Percentiles rank a stretch among this genome's conserved stretches.
phyloP scores from a whole-genome alignment of 2,113 vertebrate genomes.

The Cebus imitator region DNA sequence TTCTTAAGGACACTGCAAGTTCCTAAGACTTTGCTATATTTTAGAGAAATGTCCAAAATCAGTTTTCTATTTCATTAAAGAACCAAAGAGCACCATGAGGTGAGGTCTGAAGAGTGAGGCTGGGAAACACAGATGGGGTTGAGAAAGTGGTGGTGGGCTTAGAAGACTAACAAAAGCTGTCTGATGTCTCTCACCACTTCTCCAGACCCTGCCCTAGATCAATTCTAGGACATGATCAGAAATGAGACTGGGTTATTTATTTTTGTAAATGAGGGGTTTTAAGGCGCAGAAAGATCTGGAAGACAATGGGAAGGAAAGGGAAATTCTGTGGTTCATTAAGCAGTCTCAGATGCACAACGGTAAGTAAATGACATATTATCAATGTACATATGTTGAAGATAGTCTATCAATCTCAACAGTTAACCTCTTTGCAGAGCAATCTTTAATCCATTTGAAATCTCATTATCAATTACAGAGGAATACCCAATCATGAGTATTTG shows the following conservation, averaged over 20 bases:
- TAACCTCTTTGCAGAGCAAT: background rate
- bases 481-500: background rate
- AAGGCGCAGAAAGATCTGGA: background rate
- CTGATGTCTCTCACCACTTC: background rate
- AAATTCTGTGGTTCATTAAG: background rate
- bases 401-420: background rate
- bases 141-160: background rate
- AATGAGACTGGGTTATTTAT: background rate
- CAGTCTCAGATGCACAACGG: background rate
- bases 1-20: background rate
- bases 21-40: background rate
- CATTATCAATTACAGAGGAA: background rate
- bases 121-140: background rate
- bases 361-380: background rate
- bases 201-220: background rate
- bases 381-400: background rate
- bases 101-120: background rate
- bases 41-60: slow-evolving; percentile 20
- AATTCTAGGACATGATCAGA: background rate
- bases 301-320: background rate
- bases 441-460: background rate
- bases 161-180: background rate
- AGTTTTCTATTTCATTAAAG: background rate
- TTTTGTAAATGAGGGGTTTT: background rate
- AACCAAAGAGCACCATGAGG: background rate